These are phyloP conservation scores for Eumerus sabulonum DNA, from an alignment of 2,888 invertebrate species.

Conservation along the genomic window DNA sequence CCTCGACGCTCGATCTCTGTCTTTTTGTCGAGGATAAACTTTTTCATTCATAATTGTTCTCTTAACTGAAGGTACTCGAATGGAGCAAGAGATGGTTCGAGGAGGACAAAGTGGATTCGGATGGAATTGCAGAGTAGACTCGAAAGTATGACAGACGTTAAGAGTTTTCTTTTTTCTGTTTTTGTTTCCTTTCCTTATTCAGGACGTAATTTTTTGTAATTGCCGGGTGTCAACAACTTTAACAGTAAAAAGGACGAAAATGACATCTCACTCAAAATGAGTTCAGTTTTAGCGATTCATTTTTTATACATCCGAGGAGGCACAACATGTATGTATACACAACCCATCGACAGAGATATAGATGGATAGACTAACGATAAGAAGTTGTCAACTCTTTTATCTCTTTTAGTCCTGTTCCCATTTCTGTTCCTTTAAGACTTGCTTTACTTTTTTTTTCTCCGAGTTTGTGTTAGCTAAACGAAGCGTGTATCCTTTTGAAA, in stretches of 20 bases:
- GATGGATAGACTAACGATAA: slow-evolving; percentile 5
- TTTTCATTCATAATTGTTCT: slow-evolving; percentile 25
- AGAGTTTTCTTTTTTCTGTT: slow-evolving; percentile 40
- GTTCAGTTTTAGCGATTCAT: slow-evolving; percentile 18
- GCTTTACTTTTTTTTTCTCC: slow-evolving; percentile 2
- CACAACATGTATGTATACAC: too few relatives aligned
- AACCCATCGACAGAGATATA: slow-evolving; percentile 22
- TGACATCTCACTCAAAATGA: slow-evolving; percentile 45
- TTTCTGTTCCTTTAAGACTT: neutral
- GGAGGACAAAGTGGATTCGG: slow-evolving; percentile 5
- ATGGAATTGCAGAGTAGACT: neutral
- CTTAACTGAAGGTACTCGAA: slow-evolving; percentile 13
- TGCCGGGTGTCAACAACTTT: slow-evolving; percentile 63
- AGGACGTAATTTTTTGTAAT: slow-evolving; percentile 58
- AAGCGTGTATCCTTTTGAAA: slow-evolving; percentile 51
- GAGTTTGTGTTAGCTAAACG: slow-evolving; percentile 61
- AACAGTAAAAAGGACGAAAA: slow-evolving; percentile 12
- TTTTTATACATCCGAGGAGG: too few relatives aligned
- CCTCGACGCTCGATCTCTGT: too few relatives aligned
- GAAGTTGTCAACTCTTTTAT: slow-evolving; percentile 21
- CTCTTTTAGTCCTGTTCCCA: slow-evolving; percentile 14
- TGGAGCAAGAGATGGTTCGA: slow-evolving; percentile 5
- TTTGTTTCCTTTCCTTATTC: too few relatives aligned
- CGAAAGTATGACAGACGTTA: slow-evolving; percentile 14
- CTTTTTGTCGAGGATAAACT: neutral